Conservation (phyloP, 2,888 invertebrate genomes). For the Ditula angustiorana region DNA sequence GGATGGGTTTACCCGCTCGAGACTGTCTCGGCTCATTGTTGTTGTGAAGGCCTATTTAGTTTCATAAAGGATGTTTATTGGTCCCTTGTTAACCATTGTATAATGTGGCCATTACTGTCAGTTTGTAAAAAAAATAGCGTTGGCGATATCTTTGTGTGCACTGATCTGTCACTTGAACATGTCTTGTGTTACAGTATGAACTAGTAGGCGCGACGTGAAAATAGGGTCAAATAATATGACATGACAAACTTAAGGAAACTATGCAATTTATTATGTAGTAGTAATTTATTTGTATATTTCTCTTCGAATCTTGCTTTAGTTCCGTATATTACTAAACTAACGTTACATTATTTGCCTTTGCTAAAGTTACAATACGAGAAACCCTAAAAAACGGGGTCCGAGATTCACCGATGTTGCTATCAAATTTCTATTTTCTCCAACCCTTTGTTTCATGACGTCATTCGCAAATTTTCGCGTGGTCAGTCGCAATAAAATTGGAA, state of each 20-base stretch:
- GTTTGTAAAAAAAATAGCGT: background rate
- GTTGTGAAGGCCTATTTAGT: background rate
- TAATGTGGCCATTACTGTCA: background rate
- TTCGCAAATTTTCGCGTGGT: conserved; percentile 32
- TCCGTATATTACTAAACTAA: background rate
- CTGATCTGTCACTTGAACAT: background rate
- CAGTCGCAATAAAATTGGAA: conserved; percentile 25
- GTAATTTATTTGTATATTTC: too few relatives aligned
- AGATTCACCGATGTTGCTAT: background rate
- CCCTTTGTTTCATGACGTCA: conserved; percentile 34
- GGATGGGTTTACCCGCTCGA: conserved; percentile 2
- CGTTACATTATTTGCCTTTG: background rate
- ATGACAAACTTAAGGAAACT: too few relatives aligned
- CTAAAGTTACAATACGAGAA: background rate
- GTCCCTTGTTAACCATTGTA: background rate
- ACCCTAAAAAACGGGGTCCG: background rate
- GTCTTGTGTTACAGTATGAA: background rate
- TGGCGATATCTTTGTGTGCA: background rate
- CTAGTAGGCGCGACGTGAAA: too few relatives aligned
- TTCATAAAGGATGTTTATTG: background rate
- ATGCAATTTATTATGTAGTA: too few relatives aligned
- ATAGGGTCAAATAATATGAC: too few relatives aligned
- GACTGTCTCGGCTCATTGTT: background rate
- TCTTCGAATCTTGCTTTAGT: background rate
- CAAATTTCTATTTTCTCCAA: conserved; percentile 15